These are phyloP conservation scores for Manis crassicaudata DNA, from an alignment of 2,797 vertebrate genomes.

Conservation along the genomic window DNA sequence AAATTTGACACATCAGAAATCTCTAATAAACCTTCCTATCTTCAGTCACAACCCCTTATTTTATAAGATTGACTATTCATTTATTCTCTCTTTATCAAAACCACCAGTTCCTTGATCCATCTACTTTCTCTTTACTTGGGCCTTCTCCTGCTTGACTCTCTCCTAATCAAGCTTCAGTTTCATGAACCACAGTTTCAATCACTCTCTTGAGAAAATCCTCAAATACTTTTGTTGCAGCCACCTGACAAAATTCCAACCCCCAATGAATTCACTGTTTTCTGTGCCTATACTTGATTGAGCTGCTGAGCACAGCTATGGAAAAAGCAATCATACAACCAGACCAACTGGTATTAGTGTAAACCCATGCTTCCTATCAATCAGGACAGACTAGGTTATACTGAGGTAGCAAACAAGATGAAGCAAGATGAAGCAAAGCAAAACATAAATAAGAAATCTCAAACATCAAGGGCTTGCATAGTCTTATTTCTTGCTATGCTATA, in stretches of 20 bases:
- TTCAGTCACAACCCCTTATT: neutral
- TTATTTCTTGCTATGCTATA: neutral
- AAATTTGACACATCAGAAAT: neutral
- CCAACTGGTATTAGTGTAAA: neutral
- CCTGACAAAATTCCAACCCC: neutral
- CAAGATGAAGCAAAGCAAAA: neutral
- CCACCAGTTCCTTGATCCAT: neutral
- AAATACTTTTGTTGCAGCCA: neutral
- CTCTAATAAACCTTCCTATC: neutral
- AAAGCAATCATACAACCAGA: neutral
- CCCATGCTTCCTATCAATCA: neutral
- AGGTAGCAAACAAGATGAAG: neutral
- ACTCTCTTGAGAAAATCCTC: neutral
- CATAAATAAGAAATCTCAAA: neutral
- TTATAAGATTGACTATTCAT: neutral
- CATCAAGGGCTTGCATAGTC: neutral
- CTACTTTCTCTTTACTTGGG: neutral
- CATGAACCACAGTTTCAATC: neutral
- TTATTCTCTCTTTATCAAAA: constrained; percentile 17
- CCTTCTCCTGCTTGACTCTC: neutral
- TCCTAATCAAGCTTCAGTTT: neutral
- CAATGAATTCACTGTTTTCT: neutral
- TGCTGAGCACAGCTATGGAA: neutral
- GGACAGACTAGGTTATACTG: neutral
- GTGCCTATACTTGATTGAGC: neutral